Base-by-base conservation (phyloP, 1,140 invertebrate genomes). In the Microplitis demolitor region DNA sequence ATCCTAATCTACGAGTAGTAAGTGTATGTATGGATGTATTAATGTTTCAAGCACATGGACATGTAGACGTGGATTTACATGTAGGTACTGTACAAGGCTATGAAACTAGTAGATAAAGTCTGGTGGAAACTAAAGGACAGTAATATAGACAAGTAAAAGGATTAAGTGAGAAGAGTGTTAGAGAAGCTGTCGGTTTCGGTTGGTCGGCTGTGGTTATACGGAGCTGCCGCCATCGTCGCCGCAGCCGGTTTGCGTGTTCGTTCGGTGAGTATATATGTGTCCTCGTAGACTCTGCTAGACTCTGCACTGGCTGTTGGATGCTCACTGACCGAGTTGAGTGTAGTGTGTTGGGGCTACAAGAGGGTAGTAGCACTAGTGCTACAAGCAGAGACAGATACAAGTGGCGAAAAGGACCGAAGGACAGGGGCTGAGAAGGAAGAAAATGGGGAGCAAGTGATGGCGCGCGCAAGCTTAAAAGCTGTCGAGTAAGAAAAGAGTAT, bases 181-280 rank as follows among this genome's bases (percentile, higher is more conserved):
- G 84, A 82, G 83, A 86, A 84, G 81, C 83, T 85, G 84, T 86
- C 82, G 84, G 85, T 86, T 82, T 83, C 82, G 84, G 82, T 85
- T 79, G 84, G 84, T 82, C 82, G 85, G 78, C 79, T 86, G 83
- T 80, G 85, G 85, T 86, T 85, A 78, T 80, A 79, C 77, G 76
- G 79, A 81, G 78, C 78, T 77, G 77, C 79, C 73, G 81, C 80
- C 70, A 61, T 63, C 53, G 70, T 74, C 78, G 80, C 82, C 82
- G 79, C 83, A 83, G 82, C 83, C 83, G 80, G 82, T 86, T 85
- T 85, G 82, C 83, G 82, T 85, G 82, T 83, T 82, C 83, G 76
- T 75, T 77, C 81, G 77, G 81, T 78, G 82, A 74, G 75, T 75
- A 75, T 79, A 82, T 83, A 83, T 78, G 82, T 85, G 84, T 83